These are phyloP conservation scores for Hirtodrosophila confusa DNA, from an alignment of 2,888 invertebrate species.

Conservation along the genomic window DNA sequence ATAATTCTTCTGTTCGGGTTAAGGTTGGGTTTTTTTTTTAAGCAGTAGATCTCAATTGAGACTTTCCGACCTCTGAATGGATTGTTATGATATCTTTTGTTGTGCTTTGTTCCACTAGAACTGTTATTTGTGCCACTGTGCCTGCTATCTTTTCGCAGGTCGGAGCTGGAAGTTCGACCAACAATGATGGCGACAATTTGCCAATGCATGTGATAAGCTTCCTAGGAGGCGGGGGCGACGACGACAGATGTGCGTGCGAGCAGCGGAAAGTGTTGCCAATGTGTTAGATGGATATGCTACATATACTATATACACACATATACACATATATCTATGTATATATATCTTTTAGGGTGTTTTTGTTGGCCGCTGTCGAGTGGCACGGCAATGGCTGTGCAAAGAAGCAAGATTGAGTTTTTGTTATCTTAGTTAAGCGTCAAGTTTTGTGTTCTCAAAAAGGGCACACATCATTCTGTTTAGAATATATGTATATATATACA, in stretches of 20 bases:
- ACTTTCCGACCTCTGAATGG: no score
- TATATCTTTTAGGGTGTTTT: constrained; percentile 45
- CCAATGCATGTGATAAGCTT: constrained; percentile 74
- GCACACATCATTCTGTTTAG: constrained; percentile 29
- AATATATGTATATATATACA: constrained; percentile 14
- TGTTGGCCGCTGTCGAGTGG: constrained; percentile 37
- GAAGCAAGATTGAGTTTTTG: constrained; percentile 47
- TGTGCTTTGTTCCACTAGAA: background rate
- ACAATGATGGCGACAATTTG: constrained; percentile 76
- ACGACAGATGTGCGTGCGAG: constrained; percentile 13
- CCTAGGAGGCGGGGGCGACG: constrained; percentile 17
- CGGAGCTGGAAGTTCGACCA: constrained; percentile 27
- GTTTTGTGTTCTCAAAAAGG: constrained; percentile 18
- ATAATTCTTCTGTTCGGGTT: no score
- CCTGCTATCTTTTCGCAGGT: constrained; percentile 30
- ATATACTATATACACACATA: constrained; percentile 8
- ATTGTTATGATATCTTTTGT: no score
- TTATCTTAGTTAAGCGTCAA: constrained; percentile 44
- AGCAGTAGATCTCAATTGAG: no score
- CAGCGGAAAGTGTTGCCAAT: constrained; percentile 27
- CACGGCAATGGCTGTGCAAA: constrained; percentile 35
- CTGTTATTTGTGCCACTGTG: constrained; percentile 31
- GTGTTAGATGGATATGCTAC: constrained; percentile 8
- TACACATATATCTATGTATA: background rate
- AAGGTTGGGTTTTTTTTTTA: no score